Evolutionary conservation across 2,113 vertebrate genomes (phyloP), one percentile per base, ranked within the genome.

Genomic region (Rostratula benghalensis): DNA sequence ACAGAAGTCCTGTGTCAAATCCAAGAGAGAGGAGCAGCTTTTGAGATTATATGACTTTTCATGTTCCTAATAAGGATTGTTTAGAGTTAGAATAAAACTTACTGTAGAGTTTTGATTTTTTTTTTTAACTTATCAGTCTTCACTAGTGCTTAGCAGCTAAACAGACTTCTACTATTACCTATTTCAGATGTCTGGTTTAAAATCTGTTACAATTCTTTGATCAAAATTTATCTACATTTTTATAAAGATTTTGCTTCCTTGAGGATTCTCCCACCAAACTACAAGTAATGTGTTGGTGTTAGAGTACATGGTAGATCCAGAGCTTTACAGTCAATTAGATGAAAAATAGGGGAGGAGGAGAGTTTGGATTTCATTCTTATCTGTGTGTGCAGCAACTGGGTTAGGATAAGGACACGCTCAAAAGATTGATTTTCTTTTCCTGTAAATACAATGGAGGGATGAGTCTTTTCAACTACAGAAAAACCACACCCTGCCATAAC

Each of bases 351-450:
- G 33, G 69, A 71, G 31, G 39, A 45, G 35, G 3, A 19, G 31
- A 81, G 30, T 75, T 85, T 90, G 83, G 39, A 89, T 92, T 94
- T 96, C 51, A 23, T 87, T 92, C 83, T 97, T 97, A 96, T 97
- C 95, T 93, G 15, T 64, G 45, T 90, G 33, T 45, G 57, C 88
- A 92, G 92, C 45, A 78, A 61, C 83, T 84, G 73, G 51, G 51
- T 93, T 92, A 83, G 71, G 68, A 94, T 41, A 56, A 93, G 93
- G 86, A 93, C 77, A 94, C 1, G 35, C 68, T 92, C 43, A 9
- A 35, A 90, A 96, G 92, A 96, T 93, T 92, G 83, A 95, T 96
- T 94, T 96, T 96, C 92, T 94, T 96, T 97, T 97, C 95, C 96
- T 95, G 92, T 92, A 74, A 91, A 61, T 91, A 96, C 94, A 96